Evolutionary conservation across 2,888 invertebrate genomes (phyloP).

Genomic region (Liopterus haemorrhoidalis): DNA sequence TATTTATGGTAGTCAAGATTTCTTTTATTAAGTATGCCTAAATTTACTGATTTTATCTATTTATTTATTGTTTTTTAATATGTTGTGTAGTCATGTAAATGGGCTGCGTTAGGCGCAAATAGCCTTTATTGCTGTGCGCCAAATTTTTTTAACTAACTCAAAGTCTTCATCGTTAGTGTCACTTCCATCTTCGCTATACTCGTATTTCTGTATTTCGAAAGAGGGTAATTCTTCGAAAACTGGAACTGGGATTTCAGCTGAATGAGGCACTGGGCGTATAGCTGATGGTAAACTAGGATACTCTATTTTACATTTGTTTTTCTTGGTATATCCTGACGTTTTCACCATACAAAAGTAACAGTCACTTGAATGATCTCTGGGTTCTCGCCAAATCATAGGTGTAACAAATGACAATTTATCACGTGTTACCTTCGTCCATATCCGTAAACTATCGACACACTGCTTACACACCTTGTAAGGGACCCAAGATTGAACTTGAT

Average conservation of each 20-base stretch:
- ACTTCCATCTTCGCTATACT: not conserved
- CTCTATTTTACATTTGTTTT: slow-evolving; percentile 4
- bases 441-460: slow-evolving; percentile 26
- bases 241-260: not conserved
- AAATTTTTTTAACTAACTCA: no score
- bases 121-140: no score
- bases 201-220: slow-evolving; percentile 4
- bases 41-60: no score
- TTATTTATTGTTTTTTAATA: no score
- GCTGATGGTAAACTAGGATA: slow-evolving; percentile 7
- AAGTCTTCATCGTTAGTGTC: no score
- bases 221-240: slow-evolving; percentile 1
- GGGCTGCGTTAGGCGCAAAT: no score
- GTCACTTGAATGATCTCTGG: slow-evolving; percentile 27
- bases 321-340: slow-evolving; percentile 5
- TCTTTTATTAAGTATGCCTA: no score
- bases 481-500: slow-evolving; percentile 29
- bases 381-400: slow-evolving; percentile 29
- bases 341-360: slow-evolving; percentile 16
- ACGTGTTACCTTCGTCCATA: slow-evolving; percentile 28
- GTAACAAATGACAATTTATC: slow-evolving; percentile 26
- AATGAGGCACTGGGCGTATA: slow-evolving; percentile 1
- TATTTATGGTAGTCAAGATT: no score
- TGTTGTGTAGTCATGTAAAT: no score
- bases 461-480: slow-evolving; percentile 28